Base-by-base conservation (phyloP, 2,888 invertebrate species). In the Exocentrus adspersus region DNA sequence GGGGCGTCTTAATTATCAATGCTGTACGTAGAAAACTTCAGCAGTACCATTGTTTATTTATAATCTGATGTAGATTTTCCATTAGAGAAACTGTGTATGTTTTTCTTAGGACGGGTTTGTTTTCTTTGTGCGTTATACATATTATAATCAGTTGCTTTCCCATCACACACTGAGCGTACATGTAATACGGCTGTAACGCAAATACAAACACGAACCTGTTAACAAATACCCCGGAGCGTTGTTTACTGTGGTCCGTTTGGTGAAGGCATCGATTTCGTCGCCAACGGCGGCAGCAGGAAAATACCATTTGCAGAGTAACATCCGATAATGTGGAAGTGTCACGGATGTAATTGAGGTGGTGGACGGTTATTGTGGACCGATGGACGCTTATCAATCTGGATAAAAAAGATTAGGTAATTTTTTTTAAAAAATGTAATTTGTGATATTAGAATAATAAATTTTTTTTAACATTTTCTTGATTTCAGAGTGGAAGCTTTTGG, bases 201-300 rank as follows among this genome's bases (percentile, higher is more conserved):
- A 37, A 37, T 12, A 37, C 37, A 37, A 37, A 37, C 37, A 37
- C 37, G n/a, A n/a, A 37, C n/a, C 37, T 37, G 37, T 37, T 37
- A n/a, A 14, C 14, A 37, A 37, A 37, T 37, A 37, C 37, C 37
- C 10, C 37, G 12, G 12, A 37, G 37, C 37, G 37, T 37, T 37
- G 37, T 37, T 37, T 37, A 37, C 37, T 37, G 37, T 37, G 37
- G 37, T 37, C 14, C 5, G 37, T 37, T 37, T 14, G 12, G 12
- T 37, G 37, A 37, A n/a, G 1, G 12, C n/a, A 37, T 37, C 37
- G 37, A 37, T 37, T 37, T 37, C 14, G 37, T 37, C 12, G 37
- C 37, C 12, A 12, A 3, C 24, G 24, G 4, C 24, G 24, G 37
- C 12, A 37, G n/a, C 37, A n/a, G 12, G 9, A n/a, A 37, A 37